Evolutionary conservation across 2,797 vertebrate species (phyloP).

Genomic region (Microtus obscurus): DNA sequence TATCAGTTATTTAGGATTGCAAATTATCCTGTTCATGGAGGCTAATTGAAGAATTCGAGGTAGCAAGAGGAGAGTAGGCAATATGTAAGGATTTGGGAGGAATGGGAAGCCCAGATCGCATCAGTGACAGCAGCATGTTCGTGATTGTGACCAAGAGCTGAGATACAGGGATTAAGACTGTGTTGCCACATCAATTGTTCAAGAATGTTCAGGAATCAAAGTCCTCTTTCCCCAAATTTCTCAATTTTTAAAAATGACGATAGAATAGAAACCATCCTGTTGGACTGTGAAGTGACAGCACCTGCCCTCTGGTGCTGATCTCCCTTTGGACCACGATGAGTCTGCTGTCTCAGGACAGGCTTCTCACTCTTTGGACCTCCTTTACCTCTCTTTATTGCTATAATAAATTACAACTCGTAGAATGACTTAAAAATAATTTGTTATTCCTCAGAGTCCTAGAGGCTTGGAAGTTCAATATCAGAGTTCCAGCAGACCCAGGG

Average conservation of each 20-base stretch:
- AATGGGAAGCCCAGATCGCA: neutral
- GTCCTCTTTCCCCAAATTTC: neutral
- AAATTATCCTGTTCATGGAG: neutral
- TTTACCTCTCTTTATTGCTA: neutral
- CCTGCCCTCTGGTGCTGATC: neutral
- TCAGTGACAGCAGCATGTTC: neutral
- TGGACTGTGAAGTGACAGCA: neutral
- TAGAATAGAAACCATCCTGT: neutral
- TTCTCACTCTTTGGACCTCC: neutral
- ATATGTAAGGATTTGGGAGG: neutral
- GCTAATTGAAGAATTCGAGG: neutral
- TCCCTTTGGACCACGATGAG: neutral
- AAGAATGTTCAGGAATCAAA: slow-evolving; percentile 19
- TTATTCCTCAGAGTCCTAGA: neutral
- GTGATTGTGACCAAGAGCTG: neutral
- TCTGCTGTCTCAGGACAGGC: neutral
- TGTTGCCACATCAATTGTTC: neutral
- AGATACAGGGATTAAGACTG: neutral
- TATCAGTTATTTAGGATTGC: neutral
- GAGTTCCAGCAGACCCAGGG: neutral
- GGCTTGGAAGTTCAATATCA: neutral
- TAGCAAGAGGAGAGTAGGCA: neutral
- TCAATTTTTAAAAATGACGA: neutral
- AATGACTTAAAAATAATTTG: neutral
- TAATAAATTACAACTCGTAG: neutral